A percentile compares a stretch with the other conserved stretches of the same genome.
phyloP scores from a whole-genome alignment of 2,113 vertebrate genomes.

The Heloderma charlesbogerti region DNA sequence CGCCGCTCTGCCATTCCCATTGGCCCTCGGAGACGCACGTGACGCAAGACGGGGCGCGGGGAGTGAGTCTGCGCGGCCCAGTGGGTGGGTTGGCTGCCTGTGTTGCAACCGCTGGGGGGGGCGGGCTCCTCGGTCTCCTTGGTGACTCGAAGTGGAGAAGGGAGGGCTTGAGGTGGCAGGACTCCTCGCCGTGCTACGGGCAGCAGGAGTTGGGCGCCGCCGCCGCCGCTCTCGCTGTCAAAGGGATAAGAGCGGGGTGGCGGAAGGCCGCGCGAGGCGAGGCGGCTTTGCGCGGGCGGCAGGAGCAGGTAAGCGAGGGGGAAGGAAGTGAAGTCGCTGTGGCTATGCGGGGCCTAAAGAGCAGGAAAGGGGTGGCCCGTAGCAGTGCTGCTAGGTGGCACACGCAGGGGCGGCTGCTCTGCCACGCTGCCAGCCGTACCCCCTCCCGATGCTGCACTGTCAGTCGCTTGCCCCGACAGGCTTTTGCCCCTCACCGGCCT shows the following conservation, averaged over 20 bases:
- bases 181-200: background rate
- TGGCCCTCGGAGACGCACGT: background rate
- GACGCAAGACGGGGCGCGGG: background rate
- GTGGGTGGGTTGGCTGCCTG: background rate
- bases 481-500: background rate
- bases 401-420: background rate
- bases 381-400: background rate
- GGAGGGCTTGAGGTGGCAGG: conserved; percentile 5
- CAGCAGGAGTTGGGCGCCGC: background rate
- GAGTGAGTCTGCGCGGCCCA: background rate
- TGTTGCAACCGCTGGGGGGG: background rate
- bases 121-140: conserved; percentile 19
- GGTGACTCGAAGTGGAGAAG: background rate
- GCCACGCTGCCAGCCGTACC: background rate
- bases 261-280: background rate
- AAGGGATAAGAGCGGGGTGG: conserved; percentile 18
- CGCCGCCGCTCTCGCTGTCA: background rate
- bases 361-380: background rate
- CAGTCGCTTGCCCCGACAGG: background rate
- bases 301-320: conserved; percentile 58
- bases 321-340: background rate
- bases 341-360: background rate
- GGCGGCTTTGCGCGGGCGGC: background rate
- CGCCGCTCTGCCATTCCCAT: background rate
- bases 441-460: background rate